Percentiles rank a stretch among this genome's conserved stretches.
phyloP scores from a whole-genome alignment of 2,797 vertebrate species.

The Eurystomus glaucurus region DNA sequence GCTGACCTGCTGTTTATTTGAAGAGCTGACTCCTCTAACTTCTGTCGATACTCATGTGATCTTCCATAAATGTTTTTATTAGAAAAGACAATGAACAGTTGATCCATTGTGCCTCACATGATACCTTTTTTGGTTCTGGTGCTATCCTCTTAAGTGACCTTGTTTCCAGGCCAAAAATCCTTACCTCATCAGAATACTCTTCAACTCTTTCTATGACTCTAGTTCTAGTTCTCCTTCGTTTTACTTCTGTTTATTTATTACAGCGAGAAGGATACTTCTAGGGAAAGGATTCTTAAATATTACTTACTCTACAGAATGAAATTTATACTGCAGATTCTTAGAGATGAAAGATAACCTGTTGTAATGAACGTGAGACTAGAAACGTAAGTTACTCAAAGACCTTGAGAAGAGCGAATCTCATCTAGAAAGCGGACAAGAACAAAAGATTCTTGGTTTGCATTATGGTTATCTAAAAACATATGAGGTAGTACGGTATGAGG shows the following conservation, averaged over 20 bases:
- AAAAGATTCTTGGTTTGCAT: not conserved
- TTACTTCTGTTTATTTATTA: not conserved
- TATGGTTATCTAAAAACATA: not conserved
- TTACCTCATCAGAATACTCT: not conserved
- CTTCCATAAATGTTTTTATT: rapidly evolving
- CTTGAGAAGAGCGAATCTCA: not conserved
- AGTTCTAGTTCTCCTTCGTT: not conserved
- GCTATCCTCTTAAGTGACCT: not conserved
- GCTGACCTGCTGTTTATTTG: not conserved
- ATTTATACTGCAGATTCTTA: not conserved
- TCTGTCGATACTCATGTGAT: not conserved
- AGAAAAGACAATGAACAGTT: not conserved
- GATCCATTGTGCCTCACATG: not conserved
- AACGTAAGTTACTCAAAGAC: not conserved
- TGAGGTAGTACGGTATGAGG: rapidly evolving
- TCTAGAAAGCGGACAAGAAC: not conserved
- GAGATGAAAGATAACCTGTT: not conserved
- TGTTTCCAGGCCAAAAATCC: not conserved
- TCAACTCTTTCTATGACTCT: rapidly evolving
- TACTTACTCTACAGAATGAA: not conserved
- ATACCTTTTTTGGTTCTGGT: not conserved
- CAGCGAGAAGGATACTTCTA: not conserved
- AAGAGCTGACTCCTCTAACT: not conserved
- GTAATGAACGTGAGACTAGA: not conserved
- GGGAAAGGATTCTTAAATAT: not conserved